Conservation (phyloP, 2,797 vertebrate genomes). For the Enteromius unitaeniatus region DNA sequence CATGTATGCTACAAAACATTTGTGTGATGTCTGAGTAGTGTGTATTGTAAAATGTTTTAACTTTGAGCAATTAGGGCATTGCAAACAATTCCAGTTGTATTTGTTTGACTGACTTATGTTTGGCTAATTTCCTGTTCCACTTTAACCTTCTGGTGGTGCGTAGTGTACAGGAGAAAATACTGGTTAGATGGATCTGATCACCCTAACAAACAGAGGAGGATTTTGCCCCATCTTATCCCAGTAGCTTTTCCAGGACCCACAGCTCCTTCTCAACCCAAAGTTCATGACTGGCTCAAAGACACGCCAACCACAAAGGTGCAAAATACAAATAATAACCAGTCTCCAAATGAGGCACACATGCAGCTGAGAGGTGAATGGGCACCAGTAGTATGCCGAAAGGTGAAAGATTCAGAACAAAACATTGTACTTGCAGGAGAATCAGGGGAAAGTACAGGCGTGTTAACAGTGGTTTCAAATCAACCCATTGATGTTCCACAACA, state of each 20-base stretch:
- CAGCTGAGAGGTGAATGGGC: slow-evolving; percentile 56
- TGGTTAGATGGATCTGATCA: slow-evolving; percentile 79
- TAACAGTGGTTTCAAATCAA: neutral
- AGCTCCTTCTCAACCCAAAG: slow-evolving; percentile 32
- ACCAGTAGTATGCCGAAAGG: slow-evolving; percentile 73
- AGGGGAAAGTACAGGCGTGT: neutral
- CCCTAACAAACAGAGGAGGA: slow-evolving; percentile 75
- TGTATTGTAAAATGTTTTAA: slow-evolving; percentile 29
- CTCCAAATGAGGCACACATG: slow-evolving; percentile 11
- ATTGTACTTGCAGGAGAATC: neutral
- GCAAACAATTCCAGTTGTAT: slow-evolving; percentile 35
- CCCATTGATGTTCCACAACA: neutral
- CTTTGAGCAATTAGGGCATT: slow-evolving; percentile 8
- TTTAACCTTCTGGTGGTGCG: slow-evolving; percentile 75
- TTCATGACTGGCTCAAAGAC: slow-evolving; percentile 43
- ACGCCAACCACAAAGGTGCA: neutral
- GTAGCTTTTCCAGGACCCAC: slow-evolving; percentile 65
- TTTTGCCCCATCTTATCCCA: slow-evolving; percentile 65
- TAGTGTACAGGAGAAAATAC: slow-evolving; percentile 80
- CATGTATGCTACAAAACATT: slow-evolving; percentile 25
- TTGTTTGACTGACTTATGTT: slow-evolving; percentile 57
- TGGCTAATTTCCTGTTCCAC: slow-evolving; percentile 74
- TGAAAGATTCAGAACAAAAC: slow-evolving; percentile 32
- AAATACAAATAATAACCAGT: neutral
- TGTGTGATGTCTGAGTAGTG: neutral